Evolutionary conservation across 2,797 vertebrate species (phyloP).

Genomic region (Acanthiza pusilla): DNA sequence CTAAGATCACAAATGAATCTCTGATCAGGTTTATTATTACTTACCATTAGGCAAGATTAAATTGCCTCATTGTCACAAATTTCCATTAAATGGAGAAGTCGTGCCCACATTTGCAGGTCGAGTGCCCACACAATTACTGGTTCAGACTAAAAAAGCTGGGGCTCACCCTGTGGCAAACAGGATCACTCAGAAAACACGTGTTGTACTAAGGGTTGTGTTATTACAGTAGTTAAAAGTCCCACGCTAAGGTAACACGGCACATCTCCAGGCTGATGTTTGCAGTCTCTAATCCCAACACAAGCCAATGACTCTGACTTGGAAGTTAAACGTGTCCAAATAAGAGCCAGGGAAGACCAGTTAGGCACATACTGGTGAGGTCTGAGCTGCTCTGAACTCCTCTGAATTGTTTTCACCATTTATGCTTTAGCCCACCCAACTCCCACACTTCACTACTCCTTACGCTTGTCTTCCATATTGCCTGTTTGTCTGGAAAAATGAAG

Average conservation of each 20-base stretch:
- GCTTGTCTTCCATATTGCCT: background rate
- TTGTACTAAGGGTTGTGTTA: no score
- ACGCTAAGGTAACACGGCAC: background rate
- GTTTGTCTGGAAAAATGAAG: background rate
- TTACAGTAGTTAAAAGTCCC: background rate
- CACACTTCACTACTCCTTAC: background rate
- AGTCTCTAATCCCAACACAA: background rate
- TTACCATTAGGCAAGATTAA: background rate
- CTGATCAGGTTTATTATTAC: background rate
- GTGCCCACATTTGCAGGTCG: background rate
- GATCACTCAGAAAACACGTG: background rate
- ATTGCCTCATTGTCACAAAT: background rate
- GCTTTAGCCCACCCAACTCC: background rate
- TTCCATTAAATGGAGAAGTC: background rate
- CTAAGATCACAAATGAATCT: background rate
- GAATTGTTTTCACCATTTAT: background rate
- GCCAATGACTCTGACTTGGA: background rate
- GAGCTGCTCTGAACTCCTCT: background rate
- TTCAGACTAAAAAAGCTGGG: background rate
- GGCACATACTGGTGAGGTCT: fast-evolving
- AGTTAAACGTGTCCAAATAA: background rate
- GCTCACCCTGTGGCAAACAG: background rate
- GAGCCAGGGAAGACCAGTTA: background rate
- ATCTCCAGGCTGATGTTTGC: background rate
- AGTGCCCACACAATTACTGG: background rate